Base-by-base conservation (phyloP, 2,113 vertebrate species). In the Marmota monax region DNA sequence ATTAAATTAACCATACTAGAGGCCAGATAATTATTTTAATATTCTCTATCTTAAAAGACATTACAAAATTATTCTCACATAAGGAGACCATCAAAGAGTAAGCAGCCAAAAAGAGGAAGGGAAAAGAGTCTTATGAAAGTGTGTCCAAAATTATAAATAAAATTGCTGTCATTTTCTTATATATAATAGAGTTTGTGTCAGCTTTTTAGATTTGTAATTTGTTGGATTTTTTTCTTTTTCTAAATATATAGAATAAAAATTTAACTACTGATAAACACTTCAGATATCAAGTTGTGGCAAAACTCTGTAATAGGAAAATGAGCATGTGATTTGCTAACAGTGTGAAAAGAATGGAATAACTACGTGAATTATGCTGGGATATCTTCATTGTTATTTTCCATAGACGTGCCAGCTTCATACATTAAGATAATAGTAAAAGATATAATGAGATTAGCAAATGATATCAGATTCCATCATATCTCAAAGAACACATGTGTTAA, bases 1-100 rank as follows among this genome's bases (percentile, higher is more conserved):
- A 89, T 93, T 88, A 61, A 88, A 65, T 77, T 93, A 85, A 74
- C 23, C 45, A 58, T 82, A 53, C 39, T 88, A 61, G 25, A 94
- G 65, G 67, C 18, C 88, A 80, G 17, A 23, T 86, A 86, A 82
- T 73, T 94, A 89, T n/a, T 27, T 67, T 80, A 63, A 74, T 12
- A 32, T 84, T 87, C 34, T 91, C 87, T 78, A 25, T 13, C 67
- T 88, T 85, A 56, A 67, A 84, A 79, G 53, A 77, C 25, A 80
- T 23, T 78, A 77, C 6, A 89, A 74, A 96, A 83, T 27, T 72
- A 73, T 51, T 82, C 74, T 56, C 48, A 80, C 65, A 13, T 78
- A 67, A 93, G 80, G 48, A 65, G 16, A 91, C 23, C 69, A 88
- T 45, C 39, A 83, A 88, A 69, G 56, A 88, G 22, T 88, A 73